Evolutionary conservation across 2,113 vertebrate species (phyloP).

Genomic region (Euleptes europaea): DNA sequence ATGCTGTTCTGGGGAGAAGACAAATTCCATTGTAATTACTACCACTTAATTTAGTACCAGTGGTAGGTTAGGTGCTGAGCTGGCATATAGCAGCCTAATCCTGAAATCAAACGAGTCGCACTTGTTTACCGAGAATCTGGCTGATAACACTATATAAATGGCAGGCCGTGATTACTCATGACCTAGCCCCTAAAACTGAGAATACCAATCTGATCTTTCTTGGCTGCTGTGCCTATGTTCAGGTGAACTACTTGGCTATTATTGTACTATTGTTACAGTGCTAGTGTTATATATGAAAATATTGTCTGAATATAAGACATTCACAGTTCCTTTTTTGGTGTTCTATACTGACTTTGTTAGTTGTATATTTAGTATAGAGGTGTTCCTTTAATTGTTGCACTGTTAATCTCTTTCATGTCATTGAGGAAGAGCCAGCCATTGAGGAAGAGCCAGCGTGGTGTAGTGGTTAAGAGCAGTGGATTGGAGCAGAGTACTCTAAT

Average conservation of each 20-base stretch:
- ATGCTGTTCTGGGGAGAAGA: fast-evolving
- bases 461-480: no score
- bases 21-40: conserved; percentile 6
- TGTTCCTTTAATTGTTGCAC: no score
- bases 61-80: neutral
- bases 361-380: no score
- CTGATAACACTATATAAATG: neutral
- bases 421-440: neutral
- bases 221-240: no score
- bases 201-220: neutral
- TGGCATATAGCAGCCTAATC: neutral
- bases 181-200: fast-evolving
- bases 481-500: no score
- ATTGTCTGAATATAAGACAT: no score
- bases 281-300: no score
- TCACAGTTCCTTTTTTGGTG: no score
- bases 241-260: no score
- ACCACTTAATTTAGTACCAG: neutral
- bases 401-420: neutral
- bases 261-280: no score
- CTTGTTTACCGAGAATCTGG: neutral
- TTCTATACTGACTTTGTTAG: no score
- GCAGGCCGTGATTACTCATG: fast-evolving
- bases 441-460: no score
- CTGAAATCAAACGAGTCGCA: neutral